Percentiles rank a stretch among this genome's conserved stretches.
Evolutionary conservation across 2,888 invertebrate genomes (phyloP).

Genomic region (Leptinotarsa peninsularis): DNA sequence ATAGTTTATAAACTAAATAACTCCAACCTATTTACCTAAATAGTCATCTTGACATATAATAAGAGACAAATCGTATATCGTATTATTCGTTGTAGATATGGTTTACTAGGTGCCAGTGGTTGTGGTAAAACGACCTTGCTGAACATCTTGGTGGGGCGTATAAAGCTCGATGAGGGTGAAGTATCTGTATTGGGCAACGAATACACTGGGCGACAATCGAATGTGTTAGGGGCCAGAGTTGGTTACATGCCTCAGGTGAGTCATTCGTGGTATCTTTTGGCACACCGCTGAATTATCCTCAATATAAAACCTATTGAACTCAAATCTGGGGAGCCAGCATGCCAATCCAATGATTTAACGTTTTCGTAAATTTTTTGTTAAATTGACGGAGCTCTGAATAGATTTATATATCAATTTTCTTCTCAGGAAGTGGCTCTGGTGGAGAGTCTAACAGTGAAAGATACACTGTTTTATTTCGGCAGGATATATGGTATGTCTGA

Average conservation of each 20-base stretch:
- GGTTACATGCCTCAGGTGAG: conserved; percentile 70
- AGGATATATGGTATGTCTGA: conserved; percentile 83
- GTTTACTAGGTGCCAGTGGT: conserved; percentile 88
- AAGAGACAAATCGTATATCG: too few species aligned
- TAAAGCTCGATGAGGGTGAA: conserved; percentile 82
- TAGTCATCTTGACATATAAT: too few species aligned
- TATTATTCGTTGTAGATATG: conserved; percentile 74
- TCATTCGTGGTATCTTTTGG: neutral
- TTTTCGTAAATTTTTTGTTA: too few species aligned
- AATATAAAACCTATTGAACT: too few species aligned
- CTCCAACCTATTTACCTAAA: too few species aligned
- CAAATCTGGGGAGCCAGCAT: too few species aligned
- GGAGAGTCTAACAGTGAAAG: conserved; percentile 83
- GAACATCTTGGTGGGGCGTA: conserved; percentile 85
- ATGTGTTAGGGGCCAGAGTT: conserved; percentile 87
- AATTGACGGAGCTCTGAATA: neutral
- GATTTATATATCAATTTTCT: conserved; percentile 1
- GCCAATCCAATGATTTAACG: too few species aligned
- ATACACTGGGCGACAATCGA: conserved; percentile 84
- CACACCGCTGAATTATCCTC: too few species aligned
- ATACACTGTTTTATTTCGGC: conserved; percentile 89
- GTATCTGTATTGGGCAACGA: conserved; percentile 86
- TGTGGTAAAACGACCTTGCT: conserved; percentile 91
- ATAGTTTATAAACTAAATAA: too few species aligned
- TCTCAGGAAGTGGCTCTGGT: conserved; percentile 82